phyloP scores from a whole-genome alignment of 2,113 vertebrate species.

The Dromiciops gliroides region DNA sequence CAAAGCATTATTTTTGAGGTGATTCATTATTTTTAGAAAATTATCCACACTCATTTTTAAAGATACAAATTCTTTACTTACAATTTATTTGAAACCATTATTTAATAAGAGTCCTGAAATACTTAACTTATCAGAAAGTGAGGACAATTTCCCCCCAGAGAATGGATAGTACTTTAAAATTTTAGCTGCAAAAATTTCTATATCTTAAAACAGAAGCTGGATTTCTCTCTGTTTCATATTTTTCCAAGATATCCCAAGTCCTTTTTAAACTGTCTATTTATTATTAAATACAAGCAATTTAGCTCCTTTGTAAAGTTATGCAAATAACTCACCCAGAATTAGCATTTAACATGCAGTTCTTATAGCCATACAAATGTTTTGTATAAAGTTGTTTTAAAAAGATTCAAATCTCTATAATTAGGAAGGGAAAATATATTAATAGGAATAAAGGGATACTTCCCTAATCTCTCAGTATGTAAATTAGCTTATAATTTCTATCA shows the following conservation, averaged over 20 bases:
- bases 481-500: slow-evolving; percentile 85
- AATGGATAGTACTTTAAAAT: slow-evolving; percentile 65
- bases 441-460: slow-evolving; percentile 86
- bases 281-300: slow-evolving; percentile 83
- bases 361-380: slow-evolving; percentile 83
- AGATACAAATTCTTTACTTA: slow-evolving; percentile 64
- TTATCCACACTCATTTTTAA: slow-evolving; percentile 67
- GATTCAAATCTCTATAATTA: slow-evolving; percentile 90
- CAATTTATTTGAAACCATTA: slow-evolving; percentile 66
- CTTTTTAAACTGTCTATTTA: slow-evolving; percentile 70
- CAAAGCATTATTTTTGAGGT: slow-evolving; percentile 48
- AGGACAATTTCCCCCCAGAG: slow-evolving; percentile 63
- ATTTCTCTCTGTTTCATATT: slow-evolving; percentile 71
- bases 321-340: slow-evolving; percentile 81
- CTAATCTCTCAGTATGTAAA: slow-evolving; percentile 86
- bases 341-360: slow-evolving; percentile 82
- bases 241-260: slow-evolving; percentile 70
- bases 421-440: slow-evolving; percentile 86
- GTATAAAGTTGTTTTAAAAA: slow-evolving; percentile 85
- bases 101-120: slow-evolving; percentile 39
- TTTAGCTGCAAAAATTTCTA: slow-evolving; percentile 62
- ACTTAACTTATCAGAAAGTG: slow-evolving; percentile 70
- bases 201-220: slow-evolving; percentile 73
- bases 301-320: slow-evolving; percentile 80
- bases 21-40: slow-evolving; percentile 73